A percentile compares a stretch with the other conserved stretches of the same genome.
These are phyloP conservation scores for Felis chaus DNA, from an alignment of 2,113 vertebrate species.

Conservation along the genomic window DNA sequence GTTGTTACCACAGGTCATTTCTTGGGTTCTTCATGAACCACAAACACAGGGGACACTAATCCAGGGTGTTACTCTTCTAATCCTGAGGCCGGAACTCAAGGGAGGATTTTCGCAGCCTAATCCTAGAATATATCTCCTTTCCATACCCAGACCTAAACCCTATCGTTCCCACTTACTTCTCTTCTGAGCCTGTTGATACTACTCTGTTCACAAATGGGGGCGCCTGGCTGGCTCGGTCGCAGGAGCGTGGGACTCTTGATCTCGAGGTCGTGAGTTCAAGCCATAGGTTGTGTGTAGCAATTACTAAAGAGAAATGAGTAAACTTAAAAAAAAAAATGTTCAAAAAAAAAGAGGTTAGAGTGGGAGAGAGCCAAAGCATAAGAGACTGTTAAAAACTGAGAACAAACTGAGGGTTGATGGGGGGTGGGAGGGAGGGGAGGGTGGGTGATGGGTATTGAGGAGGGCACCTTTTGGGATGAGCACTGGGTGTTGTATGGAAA, in stretches of 20 bases:
- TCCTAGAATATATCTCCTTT: not conserved
- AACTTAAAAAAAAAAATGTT: not conserved
- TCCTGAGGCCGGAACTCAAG: not conserved
- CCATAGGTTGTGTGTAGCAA: not conserved
- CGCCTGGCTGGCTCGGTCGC: not conserved
- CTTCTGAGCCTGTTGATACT: not conserved
- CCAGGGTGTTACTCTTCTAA: not conserved
- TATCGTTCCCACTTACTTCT: not conserved
- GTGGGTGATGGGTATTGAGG: too few relatives aligned
- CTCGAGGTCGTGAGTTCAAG: not conserved
- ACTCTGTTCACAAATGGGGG: not conserved
- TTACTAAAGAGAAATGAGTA: not conserved
- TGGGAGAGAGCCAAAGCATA: too few relatives aligned
- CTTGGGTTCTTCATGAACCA: not conserved
- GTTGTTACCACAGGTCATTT: not conserved
- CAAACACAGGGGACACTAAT: not conserved
- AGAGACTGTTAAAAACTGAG: too few relatives aligned
- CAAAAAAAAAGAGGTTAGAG: too few relatives aligned
- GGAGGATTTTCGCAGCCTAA: not conserved
- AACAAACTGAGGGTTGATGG: too few relatives aligned
- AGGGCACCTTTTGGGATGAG: too few relatives aligned
- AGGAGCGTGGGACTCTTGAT: not conserved
- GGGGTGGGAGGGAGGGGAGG: too few relatives aligned
- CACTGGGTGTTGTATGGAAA: too few relatives aligned
- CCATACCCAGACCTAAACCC: not conserved